These are phyloP conservation scores for Stenodema calcarata DNA, from an alignment of 2,888 invertebrate genomes.

Conservation along the genomic window DNA sequence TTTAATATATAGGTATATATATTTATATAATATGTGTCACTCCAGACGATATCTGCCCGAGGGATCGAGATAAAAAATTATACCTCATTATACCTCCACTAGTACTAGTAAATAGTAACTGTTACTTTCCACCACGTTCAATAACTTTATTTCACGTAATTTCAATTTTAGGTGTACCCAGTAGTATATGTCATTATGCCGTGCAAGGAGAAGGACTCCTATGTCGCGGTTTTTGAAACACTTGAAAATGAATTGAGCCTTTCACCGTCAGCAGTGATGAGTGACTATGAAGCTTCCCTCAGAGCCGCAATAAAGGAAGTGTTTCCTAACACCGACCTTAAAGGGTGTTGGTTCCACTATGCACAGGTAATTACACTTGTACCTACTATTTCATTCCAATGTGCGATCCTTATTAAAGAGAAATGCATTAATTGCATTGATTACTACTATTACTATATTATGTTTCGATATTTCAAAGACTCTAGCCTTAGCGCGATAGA, in stretches of 20 bases:
- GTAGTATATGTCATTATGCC: conserved; percentile 3
- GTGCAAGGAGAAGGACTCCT: neutral
- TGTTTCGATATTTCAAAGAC: neutral
- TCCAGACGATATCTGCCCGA: no score
- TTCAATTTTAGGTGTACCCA: neutral
- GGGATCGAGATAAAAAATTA: no score
- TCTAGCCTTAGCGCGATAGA: neutral
- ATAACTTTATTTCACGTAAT: neutral
- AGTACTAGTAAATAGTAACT: no score
- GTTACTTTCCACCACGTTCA: no score
- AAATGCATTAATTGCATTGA: neutral
- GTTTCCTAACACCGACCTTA: neutral
- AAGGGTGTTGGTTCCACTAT: neutral
- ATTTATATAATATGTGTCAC: no score
- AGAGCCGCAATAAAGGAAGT: conserved; percentile 6
- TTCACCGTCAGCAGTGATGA: neutral
- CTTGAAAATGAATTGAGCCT: neutral
- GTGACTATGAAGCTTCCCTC: neutral
- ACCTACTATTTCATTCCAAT: neutral
- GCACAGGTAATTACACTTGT: neutral
- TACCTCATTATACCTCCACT: no score
- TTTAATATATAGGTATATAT: no score
- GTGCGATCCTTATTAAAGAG: neutral
- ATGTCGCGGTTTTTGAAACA: neutral
- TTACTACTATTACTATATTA: neutral